phyloP scores from a whole-genome alignment of 2,888 invertebrate genomes.

The Ctena decussata region DNA sequence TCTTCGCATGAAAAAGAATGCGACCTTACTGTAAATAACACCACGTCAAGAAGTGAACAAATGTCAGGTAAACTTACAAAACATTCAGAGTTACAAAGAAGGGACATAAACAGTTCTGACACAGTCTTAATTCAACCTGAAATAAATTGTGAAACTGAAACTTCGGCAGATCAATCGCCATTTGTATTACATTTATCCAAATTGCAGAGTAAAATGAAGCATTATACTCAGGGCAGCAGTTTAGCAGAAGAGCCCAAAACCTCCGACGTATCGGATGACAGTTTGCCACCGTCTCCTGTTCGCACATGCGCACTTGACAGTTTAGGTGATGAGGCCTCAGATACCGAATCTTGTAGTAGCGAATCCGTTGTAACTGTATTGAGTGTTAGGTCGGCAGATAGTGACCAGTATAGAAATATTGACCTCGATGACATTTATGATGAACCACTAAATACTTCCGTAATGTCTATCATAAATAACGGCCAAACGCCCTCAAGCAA shows the following conservation, averaged over 20 bases:
- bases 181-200: constrained; percentile 17
- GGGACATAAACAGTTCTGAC: not conserved
- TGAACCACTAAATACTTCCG: constrained; percentile 18
- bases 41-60: constrained; percentile 11
- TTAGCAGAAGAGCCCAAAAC: not conserved
- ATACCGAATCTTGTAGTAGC: constrained; percentile 72
- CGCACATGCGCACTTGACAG: constrained; percentile 70
- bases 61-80: constrained; percentile 12
- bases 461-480: not conserved
- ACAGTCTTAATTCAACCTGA: not conserved
- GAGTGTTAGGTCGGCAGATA: constrained; percentile 65
- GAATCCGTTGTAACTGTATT: constrained; percentile 75
- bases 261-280: constrained; percentile 55
- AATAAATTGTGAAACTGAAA: not conserved
- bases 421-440: constrained; percentile 3
- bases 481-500: not conserved
- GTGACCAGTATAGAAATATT: constrained; percentile 38
- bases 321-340: constrained; percentile 65
- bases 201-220: not conserved
- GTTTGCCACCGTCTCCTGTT: constrained; percentile 66
- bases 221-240: not conserved
- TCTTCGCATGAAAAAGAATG: constrained; percentile 14
- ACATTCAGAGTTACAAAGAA: not conserved
- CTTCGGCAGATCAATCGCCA: not conserved
- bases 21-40: constrained; percentile 40